A percentile compares a stretch with the other conserved stretches of the same genome.
Evolutionary conservation across 1,140 invertebrate species (phyloP).

Genomic region (Hylaeus volcanicus): DNA sequence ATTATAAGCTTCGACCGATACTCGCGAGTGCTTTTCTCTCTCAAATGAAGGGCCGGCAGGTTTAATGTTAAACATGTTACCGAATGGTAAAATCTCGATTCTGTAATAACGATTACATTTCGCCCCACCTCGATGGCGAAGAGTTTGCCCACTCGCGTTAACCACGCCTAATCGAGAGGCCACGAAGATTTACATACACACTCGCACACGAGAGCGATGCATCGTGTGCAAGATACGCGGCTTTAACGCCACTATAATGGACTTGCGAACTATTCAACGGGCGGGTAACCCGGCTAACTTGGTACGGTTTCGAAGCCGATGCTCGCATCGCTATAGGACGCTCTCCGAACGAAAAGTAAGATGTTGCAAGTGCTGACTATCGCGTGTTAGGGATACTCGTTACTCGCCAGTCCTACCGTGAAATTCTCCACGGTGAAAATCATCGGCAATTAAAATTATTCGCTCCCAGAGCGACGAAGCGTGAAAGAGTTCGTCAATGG

Average conservation of each 20-base stretch:
- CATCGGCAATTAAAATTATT: slow-evolving; percentile 25
- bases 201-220: slow-evolving; percentile 1
- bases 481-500: slow-evolving; percentile 1
- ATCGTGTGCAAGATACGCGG: slow-evolving; percentile 41
- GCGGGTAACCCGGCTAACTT: slow-evolving; percentile 58
- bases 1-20: no score
- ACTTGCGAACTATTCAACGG: slow-evolving; percentile 63
- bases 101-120: no score
- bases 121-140: no score
- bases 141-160: no score
- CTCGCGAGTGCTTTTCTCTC: no score
- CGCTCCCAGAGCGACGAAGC: no score
- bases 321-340: slow-evolving; percentile 36
- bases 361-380: slow-evolving; percentile 54
- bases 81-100: no score
- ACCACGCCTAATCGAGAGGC: not conserved
- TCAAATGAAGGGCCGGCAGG: no score
- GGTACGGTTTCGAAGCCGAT: slow-evolving; percentile 49
- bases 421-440: not conserved
- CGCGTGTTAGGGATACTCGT: slow-evolving; percentile 51
- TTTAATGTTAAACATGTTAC: no score
- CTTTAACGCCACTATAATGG: slow-evolving; percentile 61
- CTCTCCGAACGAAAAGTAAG: slow-evolving; percentile 34
- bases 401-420: slow-evolving; percentile 15
- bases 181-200: slow-evolving; percentile 32